Conservation (phyloP, 2,797 vertebrate species). For the Coilia nasus region DNA sequence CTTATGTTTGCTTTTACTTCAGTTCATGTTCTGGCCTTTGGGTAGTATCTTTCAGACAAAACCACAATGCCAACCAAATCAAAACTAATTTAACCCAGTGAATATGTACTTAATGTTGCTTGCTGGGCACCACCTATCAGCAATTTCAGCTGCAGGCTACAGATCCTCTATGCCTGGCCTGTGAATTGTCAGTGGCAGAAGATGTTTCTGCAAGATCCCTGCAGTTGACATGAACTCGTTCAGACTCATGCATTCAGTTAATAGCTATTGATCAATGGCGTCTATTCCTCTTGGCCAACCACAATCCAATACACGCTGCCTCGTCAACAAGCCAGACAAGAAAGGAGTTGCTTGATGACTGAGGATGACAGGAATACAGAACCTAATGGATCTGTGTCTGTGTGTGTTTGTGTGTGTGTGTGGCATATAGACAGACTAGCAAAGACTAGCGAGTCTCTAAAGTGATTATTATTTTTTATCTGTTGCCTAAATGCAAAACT, state of each 20-base stretch:
- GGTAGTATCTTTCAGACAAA: neutral
- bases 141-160: neutral
- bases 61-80: neutral
- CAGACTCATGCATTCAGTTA: conserved; percentile 52
- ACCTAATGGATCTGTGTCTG: neutral
- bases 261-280: conserved; percentile 67
- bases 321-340: conserved; percentile 16
- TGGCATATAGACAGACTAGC: neutral
- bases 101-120: neutral
- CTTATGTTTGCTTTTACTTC: neutral
- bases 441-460: neutral
- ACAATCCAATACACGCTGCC: conserved; percentile 44
- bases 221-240: conserved; percentile 41
- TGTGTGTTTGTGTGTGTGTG: neutral
- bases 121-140: neutral
- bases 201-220: conserved; percentile 26
- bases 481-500: neutral
- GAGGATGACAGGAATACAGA: neutral
- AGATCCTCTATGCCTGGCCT: neutral
- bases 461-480: neutral
- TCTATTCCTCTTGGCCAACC: conserved; percentile 53
- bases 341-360: conserved; percentile 28
- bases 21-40: no score
- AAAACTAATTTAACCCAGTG: neutral
- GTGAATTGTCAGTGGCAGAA: neutral